These are phyloP conservation scores for Argyra leucocephala DNA, from an alignment of 2,888 invertebrate species.

Conservation along the genomic window DNA sequence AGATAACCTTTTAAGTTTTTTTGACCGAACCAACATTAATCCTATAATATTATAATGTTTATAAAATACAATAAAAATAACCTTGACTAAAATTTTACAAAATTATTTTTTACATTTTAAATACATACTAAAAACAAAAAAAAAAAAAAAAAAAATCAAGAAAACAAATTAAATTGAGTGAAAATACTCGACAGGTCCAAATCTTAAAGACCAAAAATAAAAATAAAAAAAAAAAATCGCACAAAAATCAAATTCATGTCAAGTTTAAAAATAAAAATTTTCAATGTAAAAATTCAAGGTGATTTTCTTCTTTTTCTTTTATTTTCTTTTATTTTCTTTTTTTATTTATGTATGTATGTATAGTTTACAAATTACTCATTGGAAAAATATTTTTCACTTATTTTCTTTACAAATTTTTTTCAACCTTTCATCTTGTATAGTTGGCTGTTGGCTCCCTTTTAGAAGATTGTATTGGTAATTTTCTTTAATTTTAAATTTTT, in stretches of 20 bases:
- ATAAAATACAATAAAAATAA: too few relatives aligned
- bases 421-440: too few relatives aligned
- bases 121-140: not conserved
- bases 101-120: too few relatives aligned
- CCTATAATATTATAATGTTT: too few relatives aligned
- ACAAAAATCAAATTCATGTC: not conserved
- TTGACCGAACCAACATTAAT: too few relatives aligned
- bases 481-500: too few relatives aligned
- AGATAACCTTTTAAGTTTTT: too few relatives aligned
- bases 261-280: slow-evolving; percentile 1
- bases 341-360: not conserved
- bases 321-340: not conserved
- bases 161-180: not conserved
- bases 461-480: too few relatives aligned
- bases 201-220: not conserved
- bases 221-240: not conserved
- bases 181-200: too few relatives aligned
- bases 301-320: not conserved
- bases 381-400: not conserved
- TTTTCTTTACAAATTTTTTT: not conserved
- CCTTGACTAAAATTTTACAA: too few relatives aligned
- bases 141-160: not conserved
- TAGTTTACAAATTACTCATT: not conserved
- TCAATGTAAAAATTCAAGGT: slow-evolving; percentile 6
- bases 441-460: too few relatives aligned